Evolutionary conservation across 2,113 vertebrate genomes (phyloP).

Genomic region (Rhegmatorhina hoffmannsi): DNA sequence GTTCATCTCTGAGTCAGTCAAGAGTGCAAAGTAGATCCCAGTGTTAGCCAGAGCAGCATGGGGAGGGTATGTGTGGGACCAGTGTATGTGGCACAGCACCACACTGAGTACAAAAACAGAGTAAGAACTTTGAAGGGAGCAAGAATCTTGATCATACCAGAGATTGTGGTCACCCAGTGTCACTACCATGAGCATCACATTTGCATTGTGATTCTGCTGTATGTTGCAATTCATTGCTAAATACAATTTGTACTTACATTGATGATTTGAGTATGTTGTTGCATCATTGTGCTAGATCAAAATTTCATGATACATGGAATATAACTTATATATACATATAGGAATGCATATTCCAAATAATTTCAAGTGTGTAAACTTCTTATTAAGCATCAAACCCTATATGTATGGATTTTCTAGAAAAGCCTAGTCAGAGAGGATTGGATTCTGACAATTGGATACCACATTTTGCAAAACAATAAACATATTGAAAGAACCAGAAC

Average conservation of each 20-base stretch:
- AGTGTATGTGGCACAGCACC: neutral
- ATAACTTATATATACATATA: neutral
- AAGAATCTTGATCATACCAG: neutral
- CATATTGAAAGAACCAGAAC: neutral
- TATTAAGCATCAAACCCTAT: neutral
- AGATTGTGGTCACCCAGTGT: neutral
- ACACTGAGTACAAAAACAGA: neutral
- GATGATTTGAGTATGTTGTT: neutral
- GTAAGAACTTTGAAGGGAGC: neutral
- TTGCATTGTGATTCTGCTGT: neutral
- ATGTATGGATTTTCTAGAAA: neutral
- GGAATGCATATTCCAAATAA: neutral
- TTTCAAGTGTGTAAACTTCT: neutral
- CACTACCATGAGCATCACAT: neutral
- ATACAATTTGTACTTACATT: neutral
- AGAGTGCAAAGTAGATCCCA: neutral
- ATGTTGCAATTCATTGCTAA: neutral
- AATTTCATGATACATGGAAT: neutral
- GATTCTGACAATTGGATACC: neutral
- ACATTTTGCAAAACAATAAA: neutral
- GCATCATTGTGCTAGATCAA: neutral
- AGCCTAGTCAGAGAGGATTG: neutral
- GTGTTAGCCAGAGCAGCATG: neutral
- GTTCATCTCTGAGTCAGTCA: neutral
- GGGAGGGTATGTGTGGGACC: too few species aligned